Evolutionary conservation across 2,113 vertebrate genomes (phyloP), one percentile per base, ranked within the genome.

Genomic region (Pelodiscus sinensis): DNA sequence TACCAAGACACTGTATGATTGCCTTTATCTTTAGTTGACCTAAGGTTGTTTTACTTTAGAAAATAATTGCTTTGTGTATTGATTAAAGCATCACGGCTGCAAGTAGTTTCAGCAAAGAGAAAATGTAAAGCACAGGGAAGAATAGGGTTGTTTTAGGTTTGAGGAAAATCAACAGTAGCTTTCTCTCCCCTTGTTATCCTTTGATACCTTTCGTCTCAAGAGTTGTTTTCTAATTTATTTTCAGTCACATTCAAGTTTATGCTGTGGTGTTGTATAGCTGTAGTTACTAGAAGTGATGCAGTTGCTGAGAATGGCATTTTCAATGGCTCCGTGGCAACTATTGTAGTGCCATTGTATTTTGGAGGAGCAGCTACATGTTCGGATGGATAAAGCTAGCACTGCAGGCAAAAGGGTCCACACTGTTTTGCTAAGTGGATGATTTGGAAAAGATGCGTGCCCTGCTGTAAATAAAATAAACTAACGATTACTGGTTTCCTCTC

Each of bases 11-110:
- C 51, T 92, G 52, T 87, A 68, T 95, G 81, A 92, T 84, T 89
- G 82, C 79, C 55, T 57, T 84, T 92, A 79, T 94, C 82, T 92
- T 82, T 87, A 78, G 50, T 75, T 92, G 87, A 94, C 51, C 88
- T 90, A 85, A 82, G 85, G 52, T 90, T 82, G 50, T 94, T 97
- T 97, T 91, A 86, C 80, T 95, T 96, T 85, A 84, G 51, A 87
- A 88, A 92, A 31, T 68, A 91, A 94, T 95, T 94, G 58, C 93
- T 96, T 93, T 89, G 79, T 0, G 0, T 86, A 90, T 84, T 95
- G 87, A 93, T 96, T 91, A 84, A 93, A 95, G 57, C 24, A 86
- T 90, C 9, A 21, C 5, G 16, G 19, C 83, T 52, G 29, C 14
- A 50, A 31, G 6, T 14, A 22, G 68, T 82, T 83, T 93, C 75